These are phyloP conservation scores for Danionella cerebrum DNA, from an alignment of 2,113 vertebrate species.

Conservation along the genomic window DNA sequence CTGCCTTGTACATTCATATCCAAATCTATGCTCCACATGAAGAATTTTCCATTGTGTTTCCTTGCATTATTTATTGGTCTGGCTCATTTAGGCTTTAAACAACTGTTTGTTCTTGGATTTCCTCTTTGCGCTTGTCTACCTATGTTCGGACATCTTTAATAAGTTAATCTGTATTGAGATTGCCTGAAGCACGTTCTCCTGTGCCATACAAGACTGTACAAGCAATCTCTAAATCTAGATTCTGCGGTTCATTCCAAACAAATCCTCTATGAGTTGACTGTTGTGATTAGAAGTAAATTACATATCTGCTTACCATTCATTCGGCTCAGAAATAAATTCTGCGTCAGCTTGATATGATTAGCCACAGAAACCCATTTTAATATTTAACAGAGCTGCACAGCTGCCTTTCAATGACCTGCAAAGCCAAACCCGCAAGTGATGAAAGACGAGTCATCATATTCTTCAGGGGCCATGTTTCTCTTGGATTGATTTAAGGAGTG, in stretches of 20 bases:
- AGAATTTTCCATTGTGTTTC: too few species aligned
- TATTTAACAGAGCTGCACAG: neutral
- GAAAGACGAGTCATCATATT: neutral
- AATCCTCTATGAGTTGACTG: neutral
- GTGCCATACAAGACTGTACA: too few species aligned
- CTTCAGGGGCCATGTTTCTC: too few species aligned
- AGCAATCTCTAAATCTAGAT: neutral
- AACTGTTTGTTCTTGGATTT: too few species aligned
- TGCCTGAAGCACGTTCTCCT: too few species aligned
- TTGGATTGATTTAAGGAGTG: neutral
- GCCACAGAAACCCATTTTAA: neutral
- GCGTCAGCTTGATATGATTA: neutral
- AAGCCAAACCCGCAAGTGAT: neutral
- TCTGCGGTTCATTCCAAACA: neutral
- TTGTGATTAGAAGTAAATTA: conserved; percentile 2
- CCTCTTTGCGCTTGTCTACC: too few species aligned
- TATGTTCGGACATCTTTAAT: too few species aligned
- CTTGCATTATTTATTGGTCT: too few species aligned
- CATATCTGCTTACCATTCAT: neutral
- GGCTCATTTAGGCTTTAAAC: too few species aligned
- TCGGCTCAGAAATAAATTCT: neutral
- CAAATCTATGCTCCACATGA: too few species aligned
- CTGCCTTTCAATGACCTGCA: neutral
- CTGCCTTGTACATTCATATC: too few species aligned
- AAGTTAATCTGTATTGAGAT: too few species aligned